These are phyloP conservation scores for Pampus argenteus DNA, from an alignment of 2,797 vertebrate genomes.

Conservation along the genomic window DNA sequence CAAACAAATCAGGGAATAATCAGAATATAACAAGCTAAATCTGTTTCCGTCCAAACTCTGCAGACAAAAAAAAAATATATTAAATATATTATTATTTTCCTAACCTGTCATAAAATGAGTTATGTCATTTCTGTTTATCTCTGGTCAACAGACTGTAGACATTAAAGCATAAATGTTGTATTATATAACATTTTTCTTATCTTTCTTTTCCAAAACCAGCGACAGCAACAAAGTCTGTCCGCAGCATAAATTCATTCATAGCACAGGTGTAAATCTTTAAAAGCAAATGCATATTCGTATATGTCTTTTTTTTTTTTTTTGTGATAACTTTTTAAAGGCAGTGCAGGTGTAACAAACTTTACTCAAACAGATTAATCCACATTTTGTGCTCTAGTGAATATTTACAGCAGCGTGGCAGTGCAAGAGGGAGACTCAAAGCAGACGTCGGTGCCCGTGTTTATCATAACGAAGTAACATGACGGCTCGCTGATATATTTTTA, in stretches of 20 bases:
- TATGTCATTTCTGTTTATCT: slow-evolving; percentile 2
- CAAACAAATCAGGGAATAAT: slow-evolving; percentile 12
- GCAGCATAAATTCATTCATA: too few species aligned
- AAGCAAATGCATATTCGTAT: too few species aligned
- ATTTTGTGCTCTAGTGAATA: slow-evolving; percentile 1
- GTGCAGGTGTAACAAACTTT: background rate
- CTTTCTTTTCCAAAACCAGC: background rate
- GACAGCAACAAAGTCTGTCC: background rate
- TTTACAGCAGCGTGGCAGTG: slow-evolving; percentile 15
- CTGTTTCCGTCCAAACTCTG: background rate
- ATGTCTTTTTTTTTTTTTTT: background rate
- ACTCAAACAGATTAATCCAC: slow-evolving; percentile 4
- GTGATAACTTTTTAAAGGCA: background rate
- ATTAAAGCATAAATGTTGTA: background rate
- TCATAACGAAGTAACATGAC: slow-evolving; percentile 7
- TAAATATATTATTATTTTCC: background rate
- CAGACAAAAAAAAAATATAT: background rate
- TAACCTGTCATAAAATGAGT: background rate
- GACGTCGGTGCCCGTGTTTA: slow-evolving; percentile 1
- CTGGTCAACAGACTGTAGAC: background rate
- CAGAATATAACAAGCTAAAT: background rate
- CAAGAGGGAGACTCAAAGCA: slow-evolving; percentile 27
- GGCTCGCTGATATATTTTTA: slow-evolving; percentile 21
- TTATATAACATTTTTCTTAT: background rate
- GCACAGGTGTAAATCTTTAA: too few species aligned